Base-by-base conservation (phyloP, 1,140 invertebrate species). In the Caenorhabditis tropicalis region DNA sequence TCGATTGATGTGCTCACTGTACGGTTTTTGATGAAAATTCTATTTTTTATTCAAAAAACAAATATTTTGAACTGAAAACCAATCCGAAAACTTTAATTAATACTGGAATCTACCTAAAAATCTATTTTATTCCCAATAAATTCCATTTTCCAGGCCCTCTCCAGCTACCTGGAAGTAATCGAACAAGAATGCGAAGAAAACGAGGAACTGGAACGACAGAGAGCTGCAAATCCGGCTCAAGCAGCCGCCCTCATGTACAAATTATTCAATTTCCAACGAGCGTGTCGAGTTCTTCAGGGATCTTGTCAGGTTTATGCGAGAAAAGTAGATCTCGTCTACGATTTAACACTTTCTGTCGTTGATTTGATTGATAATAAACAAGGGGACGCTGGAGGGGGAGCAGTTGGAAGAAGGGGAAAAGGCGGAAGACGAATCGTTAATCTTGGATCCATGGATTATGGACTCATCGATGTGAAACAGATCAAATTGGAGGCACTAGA, bases 1-100 rank as follows among this genome's bases (percentile, higher is more conserved):
- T 74, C 65, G 10, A 74, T 74, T 19, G 65, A 74, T 43, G 65
- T 74, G 33, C 43, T 74, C 7, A 74, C 33, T 19, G 65, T 74
- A 46, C 24, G 39, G 39, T 43, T 43, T 5, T 43, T 43, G 39
- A 43, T 12, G 5, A 43, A 51, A 51, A 19, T n/a, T 46, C 43
- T 10, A 46, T 46, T 46, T 46, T 46, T 46, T 0, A 16, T 16
- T 46, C 43, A 1, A 46, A 46, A 46, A 46, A 46, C 4, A 9
- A 9, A 16, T 12, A 12, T 46, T 46, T 4, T 16, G 10, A 46
- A 16, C 43, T 46, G 43, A 46, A 46, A 46, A 46, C n/a, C n/a
- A n/a, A n/a, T n/a, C n/a, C n/a, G n/a, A n/a, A n/a, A n/a, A n/a
- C n/a, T n/a, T n/a, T n/a, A n/a, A n/a, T n/a, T n/a, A n/a, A n/a